Base-by-base conservation (phyloP, 37 sponge, comb jelly and placozoan species). In the Amphimedon queenslandica region DNA sequence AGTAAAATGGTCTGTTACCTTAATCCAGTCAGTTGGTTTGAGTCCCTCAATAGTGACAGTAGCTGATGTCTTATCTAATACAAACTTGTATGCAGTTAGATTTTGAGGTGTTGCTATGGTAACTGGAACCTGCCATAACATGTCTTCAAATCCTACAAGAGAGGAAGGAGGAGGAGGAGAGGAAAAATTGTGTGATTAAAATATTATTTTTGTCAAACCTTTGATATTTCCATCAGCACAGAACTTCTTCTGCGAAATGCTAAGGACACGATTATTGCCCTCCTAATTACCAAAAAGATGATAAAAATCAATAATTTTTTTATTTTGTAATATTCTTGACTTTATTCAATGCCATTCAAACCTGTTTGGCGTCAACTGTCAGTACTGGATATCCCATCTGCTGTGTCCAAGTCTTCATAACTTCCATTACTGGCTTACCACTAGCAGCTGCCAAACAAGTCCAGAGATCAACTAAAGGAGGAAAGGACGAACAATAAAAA, bases 321-420 rank as follows among this genome's bases (percentile, higher is more conserved):
- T 70, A 36, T 42, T 42, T 55, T 55, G 3, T 55, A 61, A 39
- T 13, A 51, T 25, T 31, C 29, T 57, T 72, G 16, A 18, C 37
- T 24, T 20, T 24, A 74, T 37, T 92, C 93, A 30, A 78, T 88
- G 73, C 67, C 1, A n/a, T 41, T n/a, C n/a, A n/a, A 29, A 89
- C 89, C 85, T 93, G 86, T 41, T 88, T 77, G 4, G 67, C 82
- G 0, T 77, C 64, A 16, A 91, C 92, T 29, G 73, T 51, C 42
- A 98, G 66, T 28, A 98, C 90, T 23, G 99, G 99, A 78, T 80
- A 98, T 40, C 99, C 99, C 85, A 98, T 88, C 83, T 98, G 83
- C 36, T 76, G 61, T 31, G 94, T 98, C 92, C 95, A 92, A 23
- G 97, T 93, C 33, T 63, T 66, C 97, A 96, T 96, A 55, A 96